Evolutionary conservation across 2,113 vertebrate species (phyloP).

Genomic region (Crocuta crocuta): DNA sequence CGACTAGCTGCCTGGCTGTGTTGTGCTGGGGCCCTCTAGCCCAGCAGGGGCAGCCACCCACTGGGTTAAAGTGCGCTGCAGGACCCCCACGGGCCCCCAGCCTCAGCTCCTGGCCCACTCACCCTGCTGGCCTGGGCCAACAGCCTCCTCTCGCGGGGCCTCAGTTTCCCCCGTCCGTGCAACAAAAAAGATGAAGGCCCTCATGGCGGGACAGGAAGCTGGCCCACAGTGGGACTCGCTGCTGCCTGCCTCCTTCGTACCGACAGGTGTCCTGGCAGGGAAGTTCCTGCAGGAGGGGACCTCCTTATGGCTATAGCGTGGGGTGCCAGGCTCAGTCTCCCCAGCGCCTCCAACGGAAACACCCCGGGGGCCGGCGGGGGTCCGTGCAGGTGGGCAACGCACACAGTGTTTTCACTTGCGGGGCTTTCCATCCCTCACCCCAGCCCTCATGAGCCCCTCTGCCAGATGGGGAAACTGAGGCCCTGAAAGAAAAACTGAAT

Average conservation of each 20-base stretch:
- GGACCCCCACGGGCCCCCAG: neutral
- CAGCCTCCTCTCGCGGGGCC: neutral
- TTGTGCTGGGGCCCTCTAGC: slow-evolving; percentile 48
- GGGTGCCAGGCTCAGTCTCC: neutral
- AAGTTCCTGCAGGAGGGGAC: neutral
- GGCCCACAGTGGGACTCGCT: neutral
- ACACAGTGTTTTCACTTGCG: neutral
- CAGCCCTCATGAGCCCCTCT: neutral
- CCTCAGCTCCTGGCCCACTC: neutral
- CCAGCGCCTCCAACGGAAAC: neutral
- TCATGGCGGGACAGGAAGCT: neutral
- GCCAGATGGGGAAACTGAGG: neutral
- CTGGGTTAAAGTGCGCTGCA: slow-evolving; percentile 52
- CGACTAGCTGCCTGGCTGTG: neutral
- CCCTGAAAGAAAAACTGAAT: neutral
- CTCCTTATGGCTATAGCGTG: neutral
- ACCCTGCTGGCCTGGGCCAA: neutral
- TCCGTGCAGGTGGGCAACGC: neutral
- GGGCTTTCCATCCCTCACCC: neutral
- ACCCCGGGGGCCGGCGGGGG: neutral
- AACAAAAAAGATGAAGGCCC: neutral
- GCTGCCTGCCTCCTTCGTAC: neutral
- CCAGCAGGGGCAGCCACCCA: slow-evolving; percentile 3
- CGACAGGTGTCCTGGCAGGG: no score
- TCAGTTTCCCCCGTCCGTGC: slow-evolving; percentile 15